phyloP scores from a whole-genome alignment of 2,113 vertebrate species.

The Recurvirostra avosetta region DNA sequence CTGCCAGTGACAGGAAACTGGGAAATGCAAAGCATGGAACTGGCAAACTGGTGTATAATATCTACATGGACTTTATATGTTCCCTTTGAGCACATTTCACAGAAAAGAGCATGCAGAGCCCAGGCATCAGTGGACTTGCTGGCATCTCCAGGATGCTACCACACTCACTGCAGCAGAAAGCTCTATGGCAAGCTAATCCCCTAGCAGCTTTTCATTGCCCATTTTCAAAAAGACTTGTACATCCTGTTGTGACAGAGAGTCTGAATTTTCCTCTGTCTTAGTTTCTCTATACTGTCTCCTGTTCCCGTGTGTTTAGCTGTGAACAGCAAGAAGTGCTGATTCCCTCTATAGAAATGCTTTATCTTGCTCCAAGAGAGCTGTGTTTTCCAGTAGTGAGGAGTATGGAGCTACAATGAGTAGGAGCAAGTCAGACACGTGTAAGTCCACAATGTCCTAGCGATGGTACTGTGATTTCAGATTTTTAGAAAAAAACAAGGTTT shows the following conservation, averaged over 20 bases:
- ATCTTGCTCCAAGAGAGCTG: background rate
- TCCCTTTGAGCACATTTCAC: background rate
- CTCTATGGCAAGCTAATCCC: background rate
- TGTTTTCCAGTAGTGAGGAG: background rate
- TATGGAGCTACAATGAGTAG: background rate
- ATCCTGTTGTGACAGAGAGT: background rate
- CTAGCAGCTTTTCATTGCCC: background rate
- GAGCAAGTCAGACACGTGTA: background rate
- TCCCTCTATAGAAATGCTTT: background rate
- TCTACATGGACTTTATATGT: background rate
- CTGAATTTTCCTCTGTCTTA: background rate
- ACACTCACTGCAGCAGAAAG: background rate
- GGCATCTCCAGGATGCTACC: background rate
- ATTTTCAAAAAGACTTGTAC: background rate
- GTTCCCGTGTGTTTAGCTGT: background rate
- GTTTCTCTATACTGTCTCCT: background rate
- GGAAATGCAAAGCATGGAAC: background rate
- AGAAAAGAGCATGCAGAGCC: background rate
- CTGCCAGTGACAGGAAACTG: background rate
- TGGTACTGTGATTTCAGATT: background rate
- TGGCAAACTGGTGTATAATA: background rate
- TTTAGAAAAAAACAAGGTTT: background rate
- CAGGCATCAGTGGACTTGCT: background rate
- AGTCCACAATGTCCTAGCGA: background rate
- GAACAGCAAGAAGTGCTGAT: background rate